Conservation (phyloP, 2,797 vertebrate genomes). For the Rhynchotus rufescens region DNA sequence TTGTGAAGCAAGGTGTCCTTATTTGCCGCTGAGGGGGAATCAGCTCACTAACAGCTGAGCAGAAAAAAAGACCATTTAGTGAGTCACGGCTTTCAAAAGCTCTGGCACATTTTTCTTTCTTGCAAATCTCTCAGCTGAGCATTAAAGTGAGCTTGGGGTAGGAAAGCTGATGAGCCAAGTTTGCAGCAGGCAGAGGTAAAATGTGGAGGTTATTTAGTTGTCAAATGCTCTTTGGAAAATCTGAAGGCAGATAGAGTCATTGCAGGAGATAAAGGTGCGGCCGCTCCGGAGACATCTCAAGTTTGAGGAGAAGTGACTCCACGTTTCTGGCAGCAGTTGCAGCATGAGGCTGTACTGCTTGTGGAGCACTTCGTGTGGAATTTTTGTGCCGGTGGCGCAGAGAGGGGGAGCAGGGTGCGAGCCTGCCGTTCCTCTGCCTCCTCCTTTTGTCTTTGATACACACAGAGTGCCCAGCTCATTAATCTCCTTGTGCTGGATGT, state of each 20-base stretch:
- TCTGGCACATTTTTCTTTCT: not conserved
- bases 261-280: not conserved
- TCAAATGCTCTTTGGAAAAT: conserved; percentile 19
- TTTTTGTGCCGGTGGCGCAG: not conserved
- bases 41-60: not conserved
- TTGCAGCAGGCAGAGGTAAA: not conserved
- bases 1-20: not conserved
- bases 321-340: not conserved
- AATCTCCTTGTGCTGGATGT: not conserved
- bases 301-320: not conserved
- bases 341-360: not conserved
- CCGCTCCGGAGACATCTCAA: not conserved
- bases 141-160: not conserved
- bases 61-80: not conserved
- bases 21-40: not conserved
- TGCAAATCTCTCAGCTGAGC: not conserved
- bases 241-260: conserved; percentile 27
- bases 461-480: not conserved
- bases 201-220: conserved; percentile 54
- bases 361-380: not conserved
- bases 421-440: not conserved
- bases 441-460: not conserved
- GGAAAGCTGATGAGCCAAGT: not conserved
- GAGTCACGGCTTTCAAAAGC: not conserved
- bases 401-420: accelerated